phyloP scores from a whole-genome alignment of 2,888 invertebrate species.

The Drosophila paranaensis region DNA sequence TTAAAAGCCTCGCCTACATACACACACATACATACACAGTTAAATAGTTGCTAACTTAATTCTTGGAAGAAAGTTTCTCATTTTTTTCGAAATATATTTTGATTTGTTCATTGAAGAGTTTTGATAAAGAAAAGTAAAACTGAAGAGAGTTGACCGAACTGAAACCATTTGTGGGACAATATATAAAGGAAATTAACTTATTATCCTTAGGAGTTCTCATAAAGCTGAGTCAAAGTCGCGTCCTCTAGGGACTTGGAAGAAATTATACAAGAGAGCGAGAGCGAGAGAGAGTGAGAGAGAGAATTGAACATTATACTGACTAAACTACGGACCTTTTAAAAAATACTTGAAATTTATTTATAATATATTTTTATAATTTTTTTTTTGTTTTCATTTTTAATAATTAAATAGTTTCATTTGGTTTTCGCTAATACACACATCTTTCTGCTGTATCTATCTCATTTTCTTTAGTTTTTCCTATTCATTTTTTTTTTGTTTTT shows the following conservation, averaged over 20 bases:
- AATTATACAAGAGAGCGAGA: constrained; percentile 34
- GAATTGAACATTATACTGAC: constrained; percentile 48
- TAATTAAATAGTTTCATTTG: constrained; percentile 34
- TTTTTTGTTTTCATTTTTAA: neutral
- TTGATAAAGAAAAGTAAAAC: neutral
- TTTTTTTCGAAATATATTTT: constrained; percentile 55
- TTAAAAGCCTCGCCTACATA: constrained; percentile 65
- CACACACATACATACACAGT: constrained; percentile 70
- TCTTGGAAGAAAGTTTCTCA: constrained; percentile 69
- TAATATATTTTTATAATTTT: constrained; percentile 22
- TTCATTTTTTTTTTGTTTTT: constrained; percentile 47
- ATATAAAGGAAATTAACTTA: constrained; percentile 33
- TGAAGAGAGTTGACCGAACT: constrained; percentile 40
- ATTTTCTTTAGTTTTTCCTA: constrained; percentile 7
- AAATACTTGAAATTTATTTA: constrained; percentile 53
- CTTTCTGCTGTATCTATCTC: neutral
- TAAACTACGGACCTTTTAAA: constrained; percentile 74
- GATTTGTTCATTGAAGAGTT: constrained; percentile 51
- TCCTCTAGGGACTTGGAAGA: constrained; percentile 35
- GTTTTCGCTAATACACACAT: constrained; percentile 39
- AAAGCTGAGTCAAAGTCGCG: constrained; percentile 11
- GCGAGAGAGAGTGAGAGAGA: neutral
- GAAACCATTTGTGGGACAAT: constrained; percentile 59
- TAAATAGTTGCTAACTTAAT: constrained; percentile 72
- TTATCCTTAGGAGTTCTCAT: constrained; percentile 8